Conservation (phyloP, 2,888 invertebrate genomes). For the Eurytoma californica region DNA sequence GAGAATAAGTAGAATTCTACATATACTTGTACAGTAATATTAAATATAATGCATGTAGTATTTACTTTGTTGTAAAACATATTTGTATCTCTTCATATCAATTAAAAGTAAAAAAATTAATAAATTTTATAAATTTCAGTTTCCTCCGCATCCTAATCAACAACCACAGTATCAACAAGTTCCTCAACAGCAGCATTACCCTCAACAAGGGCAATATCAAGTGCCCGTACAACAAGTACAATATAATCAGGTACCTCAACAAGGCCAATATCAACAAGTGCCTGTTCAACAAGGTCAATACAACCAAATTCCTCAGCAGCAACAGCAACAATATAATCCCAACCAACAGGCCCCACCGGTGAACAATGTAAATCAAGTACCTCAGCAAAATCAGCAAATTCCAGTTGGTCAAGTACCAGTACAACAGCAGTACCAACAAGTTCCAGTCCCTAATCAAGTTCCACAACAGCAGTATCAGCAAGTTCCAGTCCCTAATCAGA, state of each 20-base stretch:
- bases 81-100: slow-evolving; percentile 5
- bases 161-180: slow-evolving; percentile 55
- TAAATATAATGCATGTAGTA: slow-evolving; percentile 9
- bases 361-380: slow-evolving; percentile 60
- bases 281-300: slow-evolving; percentile 58
- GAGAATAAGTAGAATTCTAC: slow-evolving; percentile 57
- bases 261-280: slow-evolving; percentile 60
- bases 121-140: slow-evolving; percentile 58
- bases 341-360: slow-evolving; percentile 57
- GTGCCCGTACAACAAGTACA: slow-evolving; percentile 56
- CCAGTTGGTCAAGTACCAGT: slow-evolving; percentile 47
- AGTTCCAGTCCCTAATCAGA: too few species aligned
- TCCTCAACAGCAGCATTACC: slow-evolving; percentile 59
- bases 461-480: slow-evolving; percentile 57
- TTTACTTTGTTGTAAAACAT: not conserved
- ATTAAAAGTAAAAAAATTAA: not conserved
- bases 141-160: slow-evolving; percentile 60
- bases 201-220: slow-evolving; percentile 57
- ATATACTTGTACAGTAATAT: slow-evolving; percentile 16
- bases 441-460: slow-evolving; percentile 55
- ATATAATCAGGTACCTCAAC: slow-evolving; percentile 60
- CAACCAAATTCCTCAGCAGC: slow-evolving; percentile 57
- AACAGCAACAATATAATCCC: slow-evolving; percentile 59
- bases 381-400: slow-evolving; percentile 60
- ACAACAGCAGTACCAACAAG: slow-evolving; percentile 59